These are phyloP conservation scores for Donacobius atricapilla DNA, from an alignment of 2,113 vertebrate species.

Conservation along the genomic window DNA sequence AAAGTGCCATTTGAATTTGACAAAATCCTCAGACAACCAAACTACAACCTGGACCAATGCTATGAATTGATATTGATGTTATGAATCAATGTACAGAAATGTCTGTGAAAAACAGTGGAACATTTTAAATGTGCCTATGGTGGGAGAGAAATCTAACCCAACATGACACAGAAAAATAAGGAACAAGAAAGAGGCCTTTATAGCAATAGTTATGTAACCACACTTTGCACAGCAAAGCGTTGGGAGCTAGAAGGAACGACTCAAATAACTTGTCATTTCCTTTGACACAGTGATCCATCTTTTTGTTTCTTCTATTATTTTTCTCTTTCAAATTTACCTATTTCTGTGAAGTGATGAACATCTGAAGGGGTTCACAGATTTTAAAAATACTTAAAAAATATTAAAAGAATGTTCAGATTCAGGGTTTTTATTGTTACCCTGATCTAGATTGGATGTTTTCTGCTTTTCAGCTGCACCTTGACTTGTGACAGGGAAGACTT, in stretches of 20 bases:
- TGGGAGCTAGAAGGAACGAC: not conserved
- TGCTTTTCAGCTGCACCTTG: not conserved
- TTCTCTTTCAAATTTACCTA: not conserved
- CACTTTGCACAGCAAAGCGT: fast-evolving
- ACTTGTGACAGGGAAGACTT: not conserved
- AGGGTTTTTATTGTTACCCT: not conserved
- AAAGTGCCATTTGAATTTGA: not conserved
- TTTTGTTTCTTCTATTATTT: not conserved
- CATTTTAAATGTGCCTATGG: not conserved
- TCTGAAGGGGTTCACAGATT: not conserved
- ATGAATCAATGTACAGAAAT: not conserved
- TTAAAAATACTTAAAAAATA: not conserved
- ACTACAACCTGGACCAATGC: not conserved
- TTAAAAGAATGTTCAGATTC: not conserved
- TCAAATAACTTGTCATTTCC: not conserved
- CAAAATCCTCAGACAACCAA: not conserved
- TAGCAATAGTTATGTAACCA: not conserved
- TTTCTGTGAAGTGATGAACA: not conserved
- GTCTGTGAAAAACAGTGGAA: not conserved
- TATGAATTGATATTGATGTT: not conserved
- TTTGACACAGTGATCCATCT: not conserved
- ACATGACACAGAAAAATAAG: not conserved
- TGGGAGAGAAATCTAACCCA: not conserved
- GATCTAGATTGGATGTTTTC: not conserved
- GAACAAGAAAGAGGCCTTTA: not conserved